These are phyloP conservation scores for Acanthis flammea DNA, from an alignment of 2,797 vertebrate species.

Conservation along the genomic window DNA sequence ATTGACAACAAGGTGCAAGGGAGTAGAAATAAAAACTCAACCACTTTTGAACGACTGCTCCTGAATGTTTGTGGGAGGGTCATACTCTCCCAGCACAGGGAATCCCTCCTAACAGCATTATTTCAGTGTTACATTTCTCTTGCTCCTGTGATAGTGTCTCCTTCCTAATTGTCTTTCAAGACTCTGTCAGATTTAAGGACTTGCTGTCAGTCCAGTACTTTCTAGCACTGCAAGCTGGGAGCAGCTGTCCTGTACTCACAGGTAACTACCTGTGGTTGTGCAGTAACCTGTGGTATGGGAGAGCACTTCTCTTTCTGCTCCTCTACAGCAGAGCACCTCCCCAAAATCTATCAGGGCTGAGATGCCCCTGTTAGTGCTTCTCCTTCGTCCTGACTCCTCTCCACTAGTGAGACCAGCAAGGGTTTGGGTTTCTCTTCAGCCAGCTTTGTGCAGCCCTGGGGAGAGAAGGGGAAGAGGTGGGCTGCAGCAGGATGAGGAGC, in stretches of 20 bases:
- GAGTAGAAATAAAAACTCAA: neutral
- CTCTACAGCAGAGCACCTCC: neutral
- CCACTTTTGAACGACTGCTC: neutral
- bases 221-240: neutral
- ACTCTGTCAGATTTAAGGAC: neutral
- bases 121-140: neutral
- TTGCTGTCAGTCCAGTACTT: neutral
- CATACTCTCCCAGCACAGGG: neutral
- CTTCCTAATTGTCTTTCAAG: neutral
- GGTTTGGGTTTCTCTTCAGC: neutral
- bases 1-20: neutral
- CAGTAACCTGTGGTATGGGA: neutral
- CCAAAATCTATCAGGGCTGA: neutral
- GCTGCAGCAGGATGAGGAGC: neutral
- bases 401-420: neutral
- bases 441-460: neutral
- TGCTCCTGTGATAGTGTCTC: fast-evolving
- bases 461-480: neutral
- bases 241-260: neutral
- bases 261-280: no score
- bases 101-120: neutral
- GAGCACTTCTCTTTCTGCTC: neutral
- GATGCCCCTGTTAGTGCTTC: neutral
- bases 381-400: neutral
- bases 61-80: neutral